Evolutionary conservation across 2,888 invertebrate genomes (phyloP), one percentile per base, ranked within the genome.

Genomic region (Eristalinus aeneus): DNA sequence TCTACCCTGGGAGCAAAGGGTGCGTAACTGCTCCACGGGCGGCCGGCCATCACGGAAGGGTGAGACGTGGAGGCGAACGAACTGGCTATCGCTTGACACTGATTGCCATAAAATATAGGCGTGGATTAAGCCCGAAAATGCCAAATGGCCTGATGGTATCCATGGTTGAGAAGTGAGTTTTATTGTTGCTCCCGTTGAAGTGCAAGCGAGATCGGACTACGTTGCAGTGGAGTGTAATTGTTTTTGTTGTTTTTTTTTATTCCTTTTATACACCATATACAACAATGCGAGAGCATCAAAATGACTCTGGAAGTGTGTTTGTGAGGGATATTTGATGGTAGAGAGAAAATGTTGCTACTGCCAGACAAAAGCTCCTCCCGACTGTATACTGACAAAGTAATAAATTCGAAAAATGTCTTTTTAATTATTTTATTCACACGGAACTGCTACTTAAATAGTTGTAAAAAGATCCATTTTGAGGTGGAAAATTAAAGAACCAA

Each of bases 401-500:
- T 77, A 69, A 63, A 69, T 63, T 69, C 16, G 5, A 27, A 32
- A 79, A 60, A 79, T 61, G 78, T 53, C 34, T 53, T 79, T 79
- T 72, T 60, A 53, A 79, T 79, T 79, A 72, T 67, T 67, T 79
- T 73, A 72, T 73, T 53, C 72, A 72, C 78, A 67, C 71, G 32
- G 11, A 58, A 27, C 12, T 22, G 65, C 20, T 32, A 60, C 46
- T 60, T 65, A 67, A 79, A 58, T 65, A 34, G 78, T 60, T 72
- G 31, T 67, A 53, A 72, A 72, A 79, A 46, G 22, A 34, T 64
- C 60, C 31, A 71, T 64, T 46, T 54, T 58, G 56, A 32, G 69
- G 56, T 64, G 16, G 6, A 31, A 56, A n/a, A 56, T 69, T 36
- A 63, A 69, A 61, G 22, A 8, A 64, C 22, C 16, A 34, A 46